phyloP scores from a whole-genome alignment of 2,888 invertebrate genomes.

The Mythimna lalbum region DNA sequence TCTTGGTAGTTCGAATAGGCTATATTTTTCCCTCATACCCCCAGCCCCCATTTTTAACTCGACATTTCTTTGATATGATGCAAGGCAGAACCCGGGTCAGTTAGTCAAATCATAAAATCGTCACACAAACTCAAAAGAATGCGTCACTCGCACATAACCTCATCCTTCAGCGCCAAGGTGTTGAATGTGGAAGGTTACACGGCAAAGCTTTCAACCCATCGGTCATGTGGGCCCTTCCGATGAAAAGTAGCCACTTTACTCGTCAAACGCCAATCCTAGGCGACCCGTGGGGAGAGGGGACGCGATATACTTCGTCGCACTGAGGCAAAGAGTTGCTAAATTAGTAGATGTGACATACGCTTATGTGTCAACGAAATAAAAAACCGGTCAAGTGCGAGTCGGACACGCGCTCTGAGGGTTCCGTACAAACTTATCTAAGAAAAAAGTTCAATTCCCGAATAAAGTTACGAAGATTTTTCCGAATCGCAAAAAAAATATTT shows the following conservation, averaged over 20 bases:
- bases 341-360: slow-evolving; percentile 10
- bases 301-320: slow-evolving; percentile 72
- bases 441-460: too few relatives aligned
- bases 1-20: too few relatives aligned
- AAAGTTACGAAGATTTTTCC: too few relatives aligned
- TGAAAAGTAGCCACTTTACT: slow-evolving; percentile 89
- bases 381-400: too few relatives aligned
- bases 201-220: slow-evolving; percentile 88
- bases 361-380: too few relatives aligned
- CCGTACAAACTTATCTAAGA: too few relatives aligned
- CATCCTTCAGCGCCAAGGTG: slow-evolving; percentile 70
- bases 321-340: slow-evolving; percentile 50
- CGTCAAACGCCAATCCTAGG: slow-evolving; percentile 85
- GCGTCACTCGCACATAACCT: slow-evolving; percentile 55
- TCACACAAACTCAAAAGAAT: slow-evolving; percentile 44
- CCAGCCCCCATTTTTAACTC: too few relatives aligned
- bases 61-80: too few relatives aligned
- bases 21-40: too few relatives aligned
- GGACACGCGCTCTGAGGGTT: too few relatives aligned
- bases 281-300: slow-evolving; percentile 64
- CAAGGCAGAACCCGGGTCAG: too few relatives aligned
- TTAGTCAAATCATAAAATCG: slow-evolving; percentile 5
- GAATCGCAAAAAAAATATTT: too few relatives aligned
- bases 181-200: slow-evolving; percentile 77
- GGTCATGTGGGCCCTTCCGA: slow-evolving; percentile 85